Conservation (phyloP, 2,113 vertebrate species). For the Callospermophilus lateralis region DNA sequence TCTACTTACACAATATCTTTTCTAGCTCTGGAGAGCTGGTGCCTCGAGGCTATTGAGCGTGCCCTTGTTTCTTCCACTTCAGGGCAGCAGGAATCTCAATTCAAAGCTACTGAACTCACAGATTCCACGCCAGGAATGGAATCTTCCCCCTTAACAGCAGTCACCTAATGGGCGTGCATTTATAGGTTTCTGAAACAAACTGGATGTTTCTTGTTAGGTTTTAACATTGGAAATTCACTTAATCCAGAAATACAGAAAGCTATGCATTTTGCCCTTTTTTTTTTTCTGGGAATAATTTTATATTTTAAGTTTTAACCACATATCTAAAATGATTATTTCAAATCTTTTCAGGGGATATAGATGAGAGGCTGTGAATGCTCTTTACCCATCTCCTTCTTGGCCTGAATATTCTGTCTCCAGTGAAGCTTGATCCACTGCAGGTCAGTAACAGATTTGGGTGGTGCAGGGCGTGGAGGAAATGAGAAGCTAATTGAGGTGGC, state of each 20-base stretch:
- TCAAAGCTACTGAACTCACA: no score
- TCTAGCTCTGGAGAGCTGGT: no score
- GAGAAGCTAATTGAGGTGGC: neutral
- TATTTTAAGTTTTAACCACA: neutral
- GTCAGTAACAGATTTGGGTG: neutral
- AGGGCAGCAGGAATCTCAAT: no score
- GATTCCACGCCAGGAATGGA: no score
- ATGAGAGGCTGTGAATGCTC: neutral
- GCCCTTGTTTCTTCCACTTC: no score
- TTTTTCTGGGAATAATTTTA: neutral
- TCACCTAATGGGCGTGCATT: neutral
- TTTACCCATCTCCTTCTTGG: no score
- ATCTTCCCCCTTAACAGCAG: no score
- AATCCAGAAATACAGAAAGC: neutral
- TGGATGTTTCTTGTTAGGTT: neutral
- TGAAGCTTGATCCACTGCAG: fast-evolving
- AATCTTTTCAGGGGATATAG: neutral
- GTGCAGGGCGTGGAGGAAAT: fast-evolving
- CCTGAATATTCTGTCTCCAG: neutral
- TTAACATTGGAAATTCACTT: neutral
- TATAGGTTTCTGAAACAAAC: neutral
- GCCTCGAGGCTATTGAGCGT: no score
- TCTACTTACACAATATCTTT: no score
- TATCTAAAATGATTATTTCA: neutral
- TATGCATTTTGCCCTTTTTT: neutral